A percentile compares a stretch with the other conserved stretches of the same genome.
Conservation (phyloP, 2,888 invertebrate genomes). For the Pantelozetes paolii region DNA sequence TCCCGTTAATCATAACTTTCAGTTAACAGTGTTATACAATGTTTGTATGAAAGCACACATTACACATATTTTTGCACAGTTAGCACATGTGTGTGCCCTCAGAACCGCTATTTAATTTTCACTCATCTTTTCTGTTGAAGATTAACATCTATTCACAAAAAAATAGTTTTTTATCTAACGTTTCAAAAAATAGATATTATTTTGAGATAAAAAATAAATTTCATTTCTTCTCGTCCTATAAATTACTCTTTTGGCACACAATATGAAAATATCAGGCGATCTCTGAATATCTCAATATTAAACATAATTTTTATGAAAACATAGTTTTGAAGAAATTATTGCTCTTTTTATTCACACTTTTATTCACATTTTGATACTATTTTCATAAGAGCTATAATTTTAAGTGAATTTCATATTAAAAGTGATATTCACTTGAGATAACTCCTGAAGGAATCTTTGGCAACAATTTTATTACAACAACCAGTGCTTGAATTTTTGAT, state of each 20-base stretch:
- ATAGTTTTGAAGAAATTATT: too few species aligned
- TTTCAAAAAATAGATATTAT: constrained; percentile 5
- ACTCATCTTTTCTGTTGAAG: constrained; percentile 12
- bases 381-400: constrained; percentile 1
- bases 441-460: constrained; percentile 13
- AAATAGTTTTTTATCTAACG: neutral
- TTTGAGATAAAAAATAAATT: constrained; percentile 1
- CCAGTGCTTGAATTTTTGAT: neutral
- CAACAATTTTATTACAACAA: neutral
- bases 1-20: constrained; percentile 12
- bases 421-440: neutral
- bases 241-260: constrained; percentile 3
- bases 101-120: constrained; percentile 21
- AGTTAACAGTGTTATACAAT: too few species aligned
- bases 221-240: neutral
- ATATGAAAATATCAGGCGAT: neutral
- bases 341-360: neutral
- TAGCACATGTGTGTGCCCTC: constrained; percentile 23
- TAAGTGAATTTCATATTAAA: neutral
- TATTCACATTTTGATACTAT: neutral
- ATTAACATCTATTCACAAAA: constrained; percentile 2
- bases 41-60: too few species aligned
- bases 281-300: too few species aligned
- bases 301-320: too few species aligned
- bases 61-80: constrained; percentile 20